These are phyloP conservation scores for Tineola bisselliella DNA, from an alignment of 2,888 invertebrate species.

Conservation along the genomic window DNA sequence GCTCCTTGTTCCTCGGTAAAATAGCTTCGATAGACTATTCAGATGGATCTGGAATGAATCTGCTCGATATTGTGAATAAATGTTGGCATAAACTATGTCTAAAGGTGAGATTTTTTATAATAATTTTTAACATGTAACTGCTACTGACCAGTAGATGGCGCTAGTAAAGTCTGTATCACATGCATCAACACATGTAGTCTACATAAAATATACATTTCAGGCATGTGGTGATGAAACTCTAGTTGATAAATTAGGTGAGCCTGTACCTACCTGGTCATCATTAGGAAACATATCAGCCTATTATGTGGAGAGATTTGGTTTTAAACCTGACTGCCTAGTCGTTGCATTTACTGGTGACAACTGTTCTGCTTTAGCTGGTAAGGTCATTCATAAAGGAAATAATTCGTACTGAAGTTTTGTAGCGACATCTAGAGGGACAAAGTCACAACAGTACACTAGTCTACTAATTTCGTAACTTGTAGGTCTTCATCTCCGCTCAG, in stretches of 20 bases:
- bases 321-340: slow-evolving; percentile 80
- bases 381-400: no score
- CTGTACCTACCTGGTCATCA: slow-evolving; percentile 75
- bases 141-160: background rate
- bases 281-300: slow-evolving; percentile 81
- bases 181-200: background rate
- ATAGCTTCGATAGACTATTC: slow-evolving; percentile 91
- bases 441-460: no score
- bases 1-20: slow-evolving; percentile 85
- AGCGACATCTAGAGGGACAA: no score
- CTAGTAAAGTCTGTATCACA: background rate
- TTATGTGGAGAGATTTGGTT: slow-evolving; percentile 87
- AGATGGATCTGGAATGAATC: slow-evolving; percentile 97
- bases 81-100: slow-evolving; percentile 81
- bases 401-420: no score
- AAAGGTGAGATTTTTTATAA: slow-evolving; percentile 55
- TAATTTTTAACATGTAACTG: background rate
- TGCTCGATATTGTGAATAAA: slow-evolving; percentile 82
- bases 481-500: slow-evolving; percentile 82
- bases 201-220: slow-evolving; percentile 34
- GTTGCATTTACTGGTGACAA: slow-evolving; percentile 96
- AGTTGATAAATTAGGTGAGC: slow-evolving; percentile 75
- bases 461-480: no score
- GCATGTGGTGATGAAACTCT: slow-evolving; percentile 78
- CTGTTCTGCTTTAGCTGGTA: slow-evolving; percentile 85